Conservation (phyloP, 1,140 invertebrate genomes). For the Akabosia matsudoensis region DNA sequence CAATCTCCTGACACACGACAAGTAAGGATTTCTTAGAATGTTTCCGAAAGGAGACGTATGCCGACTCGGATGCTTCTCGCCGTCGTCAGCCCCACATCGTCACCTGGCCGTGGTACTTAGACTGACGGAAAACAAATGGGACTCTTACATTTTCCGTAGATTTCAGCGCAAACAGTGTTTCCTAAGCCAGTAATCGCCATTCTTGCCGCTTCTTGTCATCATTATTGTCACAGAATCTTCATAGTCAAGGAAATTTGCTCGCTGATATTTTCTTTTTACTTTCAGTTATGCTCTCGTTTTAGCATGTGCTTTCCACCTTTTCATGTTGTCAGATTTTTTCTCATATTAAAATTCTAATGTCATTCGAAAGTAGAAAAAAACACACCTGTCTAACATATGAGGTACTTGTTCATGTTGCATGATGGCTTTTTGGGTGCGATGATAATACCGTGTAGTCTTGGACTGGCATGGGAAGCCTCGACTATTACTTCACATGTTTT, state of each 20-base stretch:
- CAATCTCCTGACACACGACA: too few relatives aligned
- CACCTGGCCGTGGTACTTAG: too few relatives aligned
- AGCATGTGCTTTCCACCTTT: background rate
- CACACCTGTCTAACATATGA: background rate
- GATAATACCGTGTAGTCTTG: too few relatives aligned
- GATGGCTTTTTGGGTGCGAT: background rate
- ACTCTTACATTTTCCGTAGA: too few relatives aligned
- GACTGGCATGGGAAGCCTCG: too few relatives aligned
- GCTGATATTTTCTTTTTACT: background rate
- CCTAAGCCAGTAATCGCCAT: background rate
- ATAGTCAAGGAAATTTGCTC: background rate
- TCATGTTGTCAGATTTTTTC: background rate
- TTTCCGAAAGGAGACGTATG: too few relatives aligned
- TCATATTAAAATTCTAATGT: constrained; percentile 10
- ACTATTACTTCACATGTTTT: too few relatives aligned
- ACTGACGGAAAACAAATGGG: too few relatives aligned
- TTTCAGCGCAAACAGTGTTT: too few relatives aligned
- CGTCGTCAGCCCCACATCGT: too few relatives aligned
- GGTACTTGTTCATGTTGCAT: background rate
- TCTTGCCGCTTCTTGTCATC: background rate
- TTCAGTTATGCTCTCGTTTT: background rate
- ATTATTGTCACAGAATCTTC: background rate
- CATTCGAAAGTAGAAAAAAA: background rate
- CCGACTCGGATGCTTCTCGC: too few relatives aligned
- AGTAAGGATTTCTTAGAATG: too few relatives aligned